Evolutionary conservation across 53 echinoderm and acorn worm species (phyloP).

Genomic region (Hippasteria phrygiana): DNA sequence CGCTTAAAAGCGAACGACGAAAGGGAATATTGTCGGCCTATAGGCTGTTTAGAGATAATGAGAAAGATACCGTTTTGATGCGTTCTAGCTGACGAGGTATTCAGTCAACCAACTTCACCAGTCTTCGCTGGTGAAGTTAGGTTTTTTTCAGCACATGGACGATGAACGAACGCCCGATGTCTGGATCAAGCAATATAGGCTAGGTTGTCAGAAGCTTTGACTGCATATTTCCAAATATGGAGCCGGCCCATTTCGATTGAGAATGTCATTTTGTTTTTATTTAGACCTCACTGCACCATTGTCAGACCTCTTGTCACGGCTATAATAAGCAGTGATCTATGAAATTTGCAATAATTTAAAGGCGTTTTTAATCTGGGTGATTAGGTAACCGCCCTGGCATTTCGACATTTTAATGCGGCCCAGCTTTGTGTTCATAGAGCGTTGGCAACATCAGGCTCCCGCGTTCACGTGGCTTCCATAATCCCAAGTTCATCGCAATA

Average conservation of each 20-base stretch:
- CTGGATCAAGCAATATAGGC: too few species aligned
- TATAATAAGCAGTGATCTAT: constrained; percentile 44
- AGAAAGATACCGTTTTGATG: too few species aligned
- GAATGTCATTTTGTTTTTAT: neutral
- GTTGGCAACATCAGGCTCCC: neutral
- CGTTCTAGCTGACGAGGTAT: too few species aligned
- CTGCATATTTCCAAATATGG: neutral
- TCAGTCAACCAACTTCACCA: too few species aligned
- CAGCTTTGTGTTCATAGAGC: constrained; percentile 29
- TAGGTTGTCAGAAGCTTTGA: too few species aligned
- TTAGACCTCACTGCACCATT: neutral
- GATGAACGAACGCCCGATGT: too few species aligned
- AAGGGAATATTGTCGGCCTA: too few species aligned
- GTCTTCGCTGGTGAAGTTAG: too few species aligned
- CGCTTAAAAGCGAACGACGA: too few species aligned
- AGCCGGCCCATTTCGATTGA: neutral
- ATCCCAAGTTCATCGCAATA: constrained; percentile 55
- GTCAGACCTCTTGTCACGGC: constrained; percentile 35
- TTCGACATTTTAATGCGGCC: constrained; percentile 39
- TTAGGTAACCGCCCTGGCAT: constrained; percentile 54
- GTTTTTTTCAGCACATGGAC: too few species aligned
- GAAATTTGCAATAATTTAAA: constrained; percentile 7
- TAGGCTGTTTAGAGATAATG: too few species aligned
- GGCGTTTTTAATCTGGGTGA: constrained; percentile 28
- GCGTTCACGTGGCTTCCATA: constrained; percentile 31